These are phyloP conservation scores for Sitodiplosis mosellana DNA, from an alignment of 1,140 invertebrate genomes.

Conservation along the genomic window DNA sequence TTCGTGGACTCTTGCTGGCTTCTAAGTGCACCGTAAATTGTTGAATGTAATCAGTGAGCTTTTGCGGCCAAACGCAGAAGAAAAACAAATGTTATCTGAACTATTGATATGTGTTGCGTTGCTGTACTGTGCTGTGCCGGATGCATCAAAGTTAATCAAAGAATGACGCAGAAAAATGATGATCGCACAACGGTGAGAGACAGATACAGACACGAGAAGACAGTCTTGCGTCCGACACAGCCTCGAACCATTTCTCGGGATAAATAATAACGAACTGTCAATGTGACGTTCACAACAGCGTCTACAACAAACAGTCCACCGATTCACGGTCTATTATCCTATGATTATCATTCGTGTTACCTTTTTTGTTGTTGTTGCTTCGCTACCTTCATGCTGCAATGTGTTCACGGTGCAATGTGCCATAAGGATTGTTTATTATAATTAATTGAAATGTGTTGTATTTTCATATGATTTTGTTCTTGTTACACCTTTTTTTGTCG, in stretches of 20 bases:
- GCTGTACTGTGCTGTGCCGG: neutral
- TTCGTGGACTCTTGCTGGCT: no score
- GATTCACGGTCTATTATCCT: conserved; percentile 3
- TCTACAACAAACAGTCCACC: conserved; percentile 1
- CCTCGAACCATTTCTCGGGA: neutral
- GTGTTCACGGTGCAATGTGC: no score
- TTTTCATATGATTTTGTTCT: no score
- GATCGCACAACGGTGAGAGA: neutral
- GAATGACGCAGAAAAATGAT: neutral
- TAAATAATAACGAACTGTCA: no score
- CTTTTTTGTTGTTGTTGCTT: no score
- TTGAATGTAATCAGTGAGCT: neutral
- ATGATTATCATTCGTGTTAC: conserved; percentile 3
- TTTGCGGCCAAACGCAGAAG: neutral
- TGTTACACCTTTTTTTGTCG: no score
- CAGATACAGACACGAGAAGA: conserved; percentile 2
- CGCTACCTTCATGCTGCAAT: no score
- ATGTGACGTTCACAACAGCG: neutral
- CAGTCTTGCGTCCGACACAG: neutral
- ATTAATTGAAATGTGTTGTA: no score
- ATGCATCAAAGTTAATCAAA: neutral
- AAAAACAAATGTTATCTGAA: neutral
- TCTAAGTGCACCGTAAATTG: no score
- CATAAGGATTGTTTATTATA: no score
- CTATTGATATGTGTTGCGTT: neutral